Percentiles rank a stretch among this genome's conserved stretches.
Evolutionary conservation across 1,140 invertebrate species (phyloP).

Genomic region (Rhyacophila brunnea): DNA sequence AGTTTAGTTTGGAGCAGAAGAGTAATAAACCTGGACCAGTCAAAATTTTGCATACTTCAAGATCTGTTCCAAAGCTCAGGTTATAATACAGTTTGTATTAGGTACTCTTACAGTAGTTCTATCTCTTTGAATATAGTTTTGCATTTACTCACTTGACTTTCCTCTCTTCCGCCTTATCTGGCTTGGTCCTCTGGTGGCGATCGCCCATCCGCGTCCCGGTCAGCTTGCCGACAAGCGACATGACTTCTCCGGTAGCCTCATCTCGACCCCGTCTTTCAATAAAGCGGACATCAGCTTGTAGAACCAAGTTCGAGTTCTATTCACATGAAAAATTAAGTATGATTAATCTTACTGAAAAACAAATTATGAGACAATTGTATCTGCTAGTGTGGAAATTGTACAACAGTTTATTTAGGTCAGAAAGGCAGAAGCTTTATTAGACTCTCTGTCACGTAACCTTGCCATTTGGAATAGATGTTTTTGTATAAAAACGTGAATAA

Average conservation of each 20-base stretch:
- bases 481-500: too few relatives aligned
- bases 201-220: slow-evolving; percentile 96
- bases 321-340: slow-evolving; percentile 24
- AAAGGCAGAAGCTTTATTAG: background rate
- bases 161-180: slow-evolving; percentile 84
- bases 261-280: slow-evolving; percentile 95
- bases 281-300: slow-evolving; percentile 97
- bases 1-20: too few relatives aligned
- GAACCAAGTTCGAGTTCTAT: slow-evolving; percentile 98
- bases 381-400: background rate
- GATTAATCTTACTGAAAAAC: background rate
- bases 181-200: slow-evolving; percentile 83
- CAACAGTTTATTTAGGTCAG: background rate
- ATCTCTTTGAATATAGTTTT: too few relatives aligned
- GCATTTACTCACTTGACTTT: slow-evolving; percentile 78
- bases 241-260: slow-evolving; percentile 99
- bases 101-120: too few relatives aligned
- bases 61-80: too few relatives aligned
- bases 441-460: too few relatives aligned
- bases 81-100: too few relatives aligned
- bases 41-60: too few relatives aligned
- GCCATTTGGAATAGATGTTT: too few relatives aligned
- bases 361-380: background rate
- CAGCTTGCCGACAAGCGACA: slow-evolving; percentile 90
- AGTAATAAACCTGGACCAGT: too few relatives aligned